These are phyloP conservation scores for Ariolimax columbianus DNA, from an alignment of 2,888 invertebrate species.

Conservation along the genomic window DNA sequence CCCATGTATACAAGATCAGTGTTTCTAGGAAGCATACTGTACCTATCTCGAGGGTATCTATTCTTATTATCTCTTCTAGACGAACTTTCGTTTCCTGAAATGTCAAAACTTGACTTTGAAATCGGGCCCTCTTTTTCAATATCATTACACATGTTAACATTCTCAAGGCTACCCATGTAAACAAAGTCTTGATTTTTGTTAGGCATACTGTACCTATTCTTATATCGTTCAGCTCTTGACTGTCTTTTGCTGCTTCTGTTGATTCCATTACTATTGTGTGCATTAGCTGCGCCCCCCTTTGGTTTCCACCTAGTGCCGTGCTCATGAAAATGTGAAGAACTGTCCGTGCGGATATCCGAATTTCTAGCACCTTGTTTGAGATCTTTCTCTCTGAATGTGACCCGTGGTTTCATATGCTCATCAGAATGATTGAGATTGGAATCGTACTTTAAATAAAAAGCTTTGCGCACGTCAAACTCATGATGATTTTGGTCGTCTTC, in stretches of 20 bases:
- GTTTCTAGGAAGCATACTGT: conserved; percentile 43
- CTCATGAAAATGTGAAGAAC: not conserved
- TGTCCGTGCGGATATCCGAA: not conserved
- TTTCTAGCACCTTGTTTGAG: not conserved
- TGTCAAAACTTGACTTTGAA: not conserved
- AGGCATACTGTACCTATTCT: conserved; percentile 42
- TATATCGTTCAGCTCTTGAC: not conserved
- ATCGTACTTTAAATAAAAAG: conserved; percentile 47
- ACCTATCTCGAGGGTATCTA: not conserved
- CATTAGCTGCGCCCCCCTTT: not conserved
- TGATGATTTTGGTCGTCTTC: not conserved
- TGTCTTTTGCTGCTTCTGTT: not conserved
- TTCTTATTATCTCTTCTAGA: not conserved
- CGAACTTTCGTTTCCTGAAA: not conserved
- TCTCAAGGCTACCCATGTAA: conserved; percentile 50
- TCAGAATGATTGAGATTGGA: not conserved
- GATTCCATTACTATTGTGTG: not conserved
- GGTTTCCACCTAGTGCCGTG: not conserved
- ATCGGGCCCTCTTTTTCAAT: not conserved
- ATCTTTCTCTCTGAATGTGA: not conserved
- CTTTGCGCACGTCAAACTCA: conserved; percentile 31
- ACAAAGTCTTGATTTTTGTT: conserved; percentile 31
- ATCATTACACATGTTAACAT: not conserved
- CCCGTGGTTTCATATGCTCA: not conserved
- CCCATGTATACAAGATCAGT: conserved; percentile 43